Evolutionary conservation across 2,797 vertebrate species (phyloP).

Genomic region (Macropus fuliginosus): DNA sequence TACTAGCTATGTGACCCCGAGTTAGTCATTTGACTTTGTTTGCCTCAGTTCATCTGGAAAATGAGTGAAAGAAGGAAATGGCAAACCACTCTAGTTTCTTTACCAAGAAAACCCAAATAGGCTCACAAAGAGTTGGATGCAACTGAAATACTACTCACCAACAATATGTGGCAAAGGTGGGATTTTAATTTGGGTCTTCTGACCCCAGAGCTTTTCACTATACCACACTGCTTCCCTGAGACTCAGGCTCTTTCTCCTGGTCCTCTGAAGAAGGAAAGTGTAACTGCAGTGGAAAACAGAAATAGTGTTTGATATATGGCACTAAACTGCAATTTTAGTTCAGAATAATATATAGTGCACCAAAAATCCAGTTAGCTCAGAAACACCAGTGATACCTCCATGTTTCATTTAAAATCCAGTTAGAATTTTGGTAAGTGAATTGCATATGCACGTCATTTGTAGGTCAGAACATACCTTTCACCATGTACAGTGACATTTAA

Average conservation of each 20-base stretch:
- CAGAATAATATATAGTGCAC: slow-evolving; percentile 6
- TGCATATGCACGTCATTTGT: slow-evolving; percentile 70
- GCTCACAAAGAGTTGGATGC: not conserved
- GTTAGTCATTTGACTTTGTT: not conserved
- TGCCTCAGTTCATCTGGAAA: not conserved
- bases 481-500: slow-evolving; percentile 62
- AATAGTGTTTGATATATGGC: not conserved
- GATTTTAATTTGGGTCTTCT: not conserved
- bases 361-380: slow-evolving; percentile 54
- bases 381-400: slow-evolving; percentile 55
- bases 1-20: not conserved
- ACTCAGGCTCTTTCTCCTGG: not conserved
- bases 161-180: not conserved
- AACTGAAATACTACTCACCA: slow-evolving; percentile 19
- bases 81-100: no score
- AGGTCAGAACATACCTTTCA: slow-evolving; percentile 75
- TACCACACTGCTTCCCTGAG: not conserved
- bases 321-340: slow-evolving; percentile 42
- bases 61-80: no score
- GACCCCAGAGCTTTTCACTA: not conserved
- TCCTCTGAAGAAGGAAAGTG: slow-evolving; percentile 43
- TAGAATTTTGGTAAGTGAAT: slow-evolving; percentile 76
- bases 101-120: no score
- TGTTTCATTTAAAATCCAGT: slow-evolving; percentile 76
- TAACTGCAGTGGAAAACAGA: not conserved